A percentile compares a stretch with the other conserved stretches of the same genome.
Evolutionary conservation across 1,140 invertebrate species (phyloP).

Genomic region (Gyrodactylus bullatarudis): DNA sequence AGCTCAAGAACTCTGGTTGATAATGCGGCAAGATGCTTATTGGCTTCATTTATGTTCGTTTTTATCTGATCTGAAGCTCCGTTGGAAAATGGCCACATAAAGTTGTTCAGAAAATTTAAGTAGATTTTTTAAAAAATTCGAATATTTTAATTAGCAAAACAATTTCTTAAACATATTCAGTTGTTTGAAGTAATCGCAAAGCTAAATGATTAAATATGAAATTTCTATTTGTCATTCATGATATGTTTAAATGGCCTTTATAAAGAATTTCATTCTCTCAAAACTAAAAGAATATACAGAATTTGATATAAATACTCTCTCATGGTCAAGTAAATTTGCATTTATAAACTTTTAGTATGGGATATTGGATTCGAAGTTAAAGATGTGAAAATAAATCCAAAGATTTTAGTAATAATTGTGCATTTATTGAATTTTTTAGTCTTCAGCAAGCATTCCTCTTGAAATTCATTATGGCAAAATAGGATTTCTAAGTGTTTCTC

Average conservation of each 20-base stretch:
- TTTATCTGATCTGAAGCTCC: neutral
- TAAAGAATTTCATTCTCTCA: neutral
- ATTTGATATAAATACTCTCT: neutral
- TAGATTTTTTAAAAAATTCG: no score
- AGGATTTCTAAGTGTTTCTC: neutral
- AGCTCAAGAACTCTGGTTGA: neutral
- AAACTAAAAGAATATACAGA: neutral
- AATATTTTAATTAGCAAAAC: neutral
- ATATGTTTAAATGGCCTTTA: neutral
- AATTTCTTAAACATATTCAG: neutral
- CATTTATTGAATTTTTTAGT: neutral
- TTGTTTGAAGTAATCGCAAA: neutral
- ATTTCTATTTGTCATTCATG: neutral
- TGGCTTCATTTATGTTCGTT: neutral
- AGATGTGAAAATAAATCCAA: neutral
- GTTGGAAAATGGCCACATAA: neutral
- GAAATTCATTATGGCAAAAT: neutral
- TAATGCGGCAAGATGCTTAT: neutral
- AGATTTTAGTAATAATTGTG: neutral
- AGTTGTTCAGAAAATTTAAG: no score
- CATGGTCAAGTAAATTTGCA: neutral
- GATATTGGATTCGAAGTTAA: neutral
- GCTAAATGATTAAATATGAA: neutral
- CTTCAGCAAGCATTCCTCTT: neutral
- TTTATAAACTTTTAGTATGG: neutral